Evolutionary conservation across 2,113 vertebrate species (phyloP).

Genomic region (Toxotes jaculatrix): DNA sequence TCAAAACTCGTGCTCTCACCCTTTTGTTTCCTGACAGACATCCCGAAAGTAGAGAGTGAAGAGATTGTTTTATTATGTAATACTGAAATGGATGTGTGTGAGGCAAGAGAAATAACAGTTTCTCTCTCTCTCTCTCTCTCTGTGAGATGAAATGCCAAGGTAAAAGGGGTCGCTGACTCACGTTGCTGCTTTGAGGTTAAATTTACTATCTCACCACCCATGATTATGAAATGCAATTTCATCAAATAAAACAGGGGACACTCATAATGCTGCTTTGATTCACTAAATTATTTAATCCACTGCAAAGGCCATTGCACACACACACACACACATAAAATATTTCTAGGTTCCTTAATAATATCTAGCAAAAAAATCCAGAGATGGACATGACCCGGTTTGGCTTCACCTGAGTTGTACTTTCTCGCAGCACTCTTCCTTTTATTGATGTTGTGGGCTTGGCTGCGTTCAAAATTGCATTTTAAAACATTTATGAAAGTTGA

Average conservation of each 20-base stretch:
- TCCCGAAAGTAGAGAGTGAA: conserved; percentile 17
- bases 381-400: conserved; percentile 5
- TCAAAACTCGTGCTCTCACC: conserved; percentile 48
- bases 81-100: conserved; percentile 37
- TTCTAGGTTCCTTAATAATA: conserved; percentile 8
- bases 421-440: background rate
- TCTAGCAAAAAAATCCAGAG: conserved; percentile 8
- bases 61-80: conserved; percentile 46
- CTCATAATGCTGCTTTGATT: conserved; percentile 64
- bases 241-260: conserved; percentile 60
- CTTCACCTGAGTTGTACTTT: conserved; percentile 11
- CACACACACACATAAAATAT: conserved; percentile 1
- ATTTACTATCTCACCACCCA: conserved; percentile 66
- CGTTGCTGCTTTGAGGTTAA: conserved; percentile 59
- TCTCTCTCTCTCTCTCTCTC: conserved; percentile 16
- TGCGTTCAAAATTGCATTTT: background rate
- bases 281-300: conserved; percentile 71
- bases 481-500: background rate
- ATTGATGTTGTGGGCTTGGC: background rate
- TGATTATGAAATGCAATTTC: conserved; percentile 78
- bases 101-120: background rate
- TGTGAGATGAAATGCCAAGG: conserved; percentile 48
- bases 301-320: conserved; percentile 25
- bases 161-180: conserved; percentile 58
- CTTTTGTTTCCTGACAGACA: conserved; percentile 47